These are phyloP conservation scores for Hydrolagus colliei DNA, from an alignment of 2,797 vertebrate species.

Conservation along the genomic window DNA sequence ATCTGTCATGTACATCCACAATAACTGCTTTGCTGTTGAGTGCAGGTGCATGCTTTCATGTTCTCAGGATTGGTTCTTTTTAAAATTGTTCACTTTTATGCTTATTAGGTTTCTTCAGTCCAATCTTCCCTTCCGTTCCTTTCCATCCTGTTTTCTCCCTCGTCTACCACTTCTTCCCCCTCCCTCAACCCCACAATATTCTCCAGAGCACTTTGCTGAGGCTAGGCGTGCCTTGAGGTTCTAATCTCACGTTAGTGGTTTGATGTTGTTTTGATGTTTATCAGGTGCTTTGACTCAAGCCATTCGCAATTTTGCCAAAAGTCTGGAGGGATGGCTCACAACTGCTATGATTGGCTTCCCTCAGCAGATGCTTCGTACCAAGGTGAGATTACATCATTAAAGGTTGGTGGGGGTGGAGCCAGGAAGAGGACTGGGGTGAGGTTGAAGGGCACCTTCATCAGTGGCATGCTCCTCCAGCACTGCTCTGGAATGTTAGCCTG, in stretches of 20 bases:
- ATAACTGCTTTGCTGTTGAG: too few species aligned
- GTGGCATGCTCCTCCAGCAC: too few species aligned
- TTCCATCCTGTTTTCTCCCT: too few species aligned
- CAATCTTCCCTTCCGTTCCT: too few species aligned
- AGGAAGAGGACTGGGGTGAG: neutral
- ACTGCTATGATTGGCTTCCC: constrained; percentile 90
- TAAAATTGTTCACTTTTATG: too few species aligned
- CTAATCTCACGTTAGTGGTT: neutral
- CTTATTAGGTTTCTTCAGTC: too few species aligned
- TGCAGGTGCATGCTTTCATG: neutral
- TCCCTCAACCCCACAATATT: neutral
- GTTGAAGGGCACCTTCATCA: neutral
- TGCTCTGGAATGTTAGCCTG: neutral
- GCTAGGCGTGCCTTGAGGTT: neutral
- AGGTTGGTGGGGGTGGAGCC: neutral
- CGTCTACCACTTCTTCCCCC: too few species aligned
- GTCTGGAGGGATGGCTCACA: constrained; percentile 89
- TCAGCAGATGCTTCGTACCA: constrained; percentile 81
- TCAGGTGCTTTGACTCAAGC: constrained; percentile 92
- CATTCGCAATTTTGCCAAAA: constrained; percentile 95
- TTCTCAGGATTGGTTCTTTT: neutral
- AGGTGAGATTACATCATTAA: constrained; percentile 58
- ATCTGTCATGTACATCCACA: too few species aligned
- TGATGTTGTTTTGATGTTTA: neutral
- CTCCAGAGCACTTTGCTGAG: neutral